Base-by-base conservation (phyloP, 2,113 vertebrate genomes). In the Xyliphius kryptos region DNA sequence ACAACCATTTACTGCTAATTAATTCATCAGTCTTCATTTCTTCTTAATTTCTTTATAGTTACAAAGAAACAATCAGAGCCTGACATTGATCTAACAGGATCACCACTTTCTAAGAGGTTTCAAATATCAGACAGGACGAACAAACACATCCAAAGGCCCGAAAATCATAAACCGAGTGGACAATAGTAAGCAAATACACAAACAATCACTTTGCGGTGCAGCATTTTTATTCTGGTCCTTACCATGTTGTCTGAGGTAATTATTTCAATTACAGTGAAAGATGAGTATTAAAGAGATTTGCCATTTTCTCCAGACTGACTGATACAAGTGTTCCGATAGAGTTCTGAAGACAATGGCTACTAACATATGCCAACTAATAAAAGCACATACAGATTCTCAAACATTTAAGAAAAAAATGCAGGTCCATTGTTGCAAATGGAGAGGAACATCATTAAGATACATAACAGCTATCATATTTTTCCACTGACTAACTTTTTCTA, bases 391-490 rank as follows among this genome's bases (percentile, higher is more conserved):
- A 43, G 8, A n/a, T 16, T 40, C 17, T 68, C 66, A 49, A 32
- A 69, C 43, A 40, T 13, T 43, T 44, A 68, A 63, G 58, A 73
- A 49, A 62, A 69, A 64, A 74, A 68, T 43, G 56, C 58, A 57
- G 53, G 67, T 56, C 61, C 73, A 71, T 58, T 79, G 75, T 76
- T 81, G 67, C 73, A 72, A 67, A 68, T 76, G 57, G 79, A 75
- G 61, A 74, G 67, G 12, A 63, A 70, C 47, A 70, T 76, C 60
- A 62, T 65, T 61, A 76, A 67, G 46, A 56, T 58, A 58, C 21
- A 19, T 1, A 2, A 73, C 66, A 74, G 59, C n/a, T 37, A 32
- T 65, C 69, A 38, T 16, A 12, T 52, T n/a, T 67, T 38, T 22
- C 41, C 64, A 56, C 57, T 37, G 36, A 66, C 47, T 70, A n/a